A percentile compares a stretch with the other conserved stretches of the same genome.
Conservation (phyloP, 2,113 vertebrate species). For the Coregonus clupeaformis region DNA sequence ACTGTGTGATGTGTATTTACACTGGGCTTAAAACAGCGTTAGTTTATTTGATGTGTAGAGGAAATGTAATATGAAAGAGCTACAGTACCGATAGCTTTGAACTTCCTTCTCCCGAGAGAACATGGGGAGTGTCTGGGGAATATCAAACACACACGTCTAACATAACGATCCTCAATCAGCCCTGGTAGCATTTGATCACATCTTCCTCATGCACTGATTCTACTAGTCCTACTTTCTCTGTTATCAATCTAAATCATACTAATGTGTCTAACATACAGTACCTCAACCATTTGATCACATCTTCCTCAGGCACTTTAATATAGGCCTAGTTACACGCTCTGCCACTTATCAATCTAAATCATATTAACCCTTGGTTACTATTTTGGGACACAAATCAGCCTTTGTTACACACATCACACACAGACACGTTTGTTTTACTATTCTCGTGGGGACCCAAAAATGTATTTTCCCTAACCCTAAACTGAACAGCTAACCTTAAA, state of each 20-base stretch:
- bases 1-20: neutral
- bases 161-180: neutral
- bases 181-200: conserved; percentile 57
- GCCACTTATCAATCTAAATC: neutral
- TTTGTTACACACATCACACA: too few relatives aligned
- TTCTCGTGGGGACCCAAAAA: too few relatives aligned
- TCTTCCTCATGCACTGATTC: conserved; percentile 51
- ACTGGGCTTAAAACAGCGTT: neutral
- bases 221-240: too few relatives aligned
- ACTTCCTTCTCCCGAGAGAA: conserved; percentile 34
- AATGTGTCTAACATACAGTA: conserved; percentile 25
- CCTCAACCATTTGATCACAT: conserved; percentile 56
- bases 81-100: conserved; percentile 57
- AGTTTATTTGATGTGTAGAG: conserved; percentile 60
- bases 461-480: neutral
- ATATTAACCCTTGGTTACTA: neutral
- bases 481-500: too few relatives aligned
- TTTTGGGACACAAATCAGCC: too few relatives aligned
- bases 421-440: too few relatives aligned
- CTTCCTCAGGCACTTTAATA: conserved; percentile 50
- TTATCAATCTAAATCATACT: conserved; percentile 4
- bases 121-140: conserved; percentile 27
- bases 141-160: conserved; percentile 33
- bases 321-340: neutral
- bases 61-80: conserved; percentile 57